Evolutionary conservation across 1,140 invertebrate species (phyloP), one percentile per base, ranked within the genome.

Genomic region (Charaxes varanes): DNA sequence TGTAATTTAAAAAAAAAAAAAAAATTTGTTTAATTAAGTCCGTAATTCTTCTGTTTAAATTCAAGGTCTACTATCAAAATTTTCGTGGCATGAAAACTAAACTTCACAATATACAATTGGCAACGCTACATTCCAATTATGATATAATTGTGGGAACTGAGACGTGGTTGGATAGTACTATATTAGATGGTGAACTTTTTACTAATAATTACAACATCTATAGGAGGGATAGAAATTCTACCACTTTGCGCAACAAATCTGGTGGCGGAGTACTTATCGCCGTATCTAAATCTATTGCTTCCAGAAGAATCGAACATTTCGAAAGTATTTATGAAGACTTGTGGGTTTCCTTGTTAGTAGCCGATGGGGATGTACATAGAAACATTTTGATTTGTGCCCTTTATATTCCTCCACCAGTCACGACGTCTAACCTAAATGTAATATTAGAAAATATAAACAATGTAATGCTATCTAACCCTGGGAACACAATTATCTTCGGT

Each of bases 11-110:
- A 24, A 28, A 19, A 11, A 32, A 30, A 6, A 17, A n/a, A n/a
- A n/a, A n/a, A n/a, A n/a, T n/a, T n/a, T n/a, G n/a, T n/a, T n/a
- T n/a, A n/a, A n/a, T n/a, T n/a, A n/a, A n/a, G n/a, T n/a, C n/a
- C n/a, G n/a, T n/a, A n/a, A n/a, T n/a, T n/a, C n/a, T n/a, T n/a
- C n/a, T n/a, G n/a, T n/a, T n/a, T n/a, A 42, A 31, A 43, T 41
- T 62, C 32, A 53, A 26, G 3, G 40, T 66, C 0, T 66, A 58
- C 14, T 60, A 62, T 22, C 59, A 62, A 12, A 59, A 62, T 8
- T 38, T 56, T 28, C 31, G 50, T 14, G 52, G 52, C 3, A 41
- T 64, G 6, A 47, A 44, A 35, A 53, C 49, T 12, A 61, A 65
- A 46, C 17, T 48, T 0, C 26, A 41, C 4, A 21, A 59, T 7